Evolutionary conservation across 1,140 invertebrate species (phyloP).

Genomic region (Cydia fagiglandana): DNA sequence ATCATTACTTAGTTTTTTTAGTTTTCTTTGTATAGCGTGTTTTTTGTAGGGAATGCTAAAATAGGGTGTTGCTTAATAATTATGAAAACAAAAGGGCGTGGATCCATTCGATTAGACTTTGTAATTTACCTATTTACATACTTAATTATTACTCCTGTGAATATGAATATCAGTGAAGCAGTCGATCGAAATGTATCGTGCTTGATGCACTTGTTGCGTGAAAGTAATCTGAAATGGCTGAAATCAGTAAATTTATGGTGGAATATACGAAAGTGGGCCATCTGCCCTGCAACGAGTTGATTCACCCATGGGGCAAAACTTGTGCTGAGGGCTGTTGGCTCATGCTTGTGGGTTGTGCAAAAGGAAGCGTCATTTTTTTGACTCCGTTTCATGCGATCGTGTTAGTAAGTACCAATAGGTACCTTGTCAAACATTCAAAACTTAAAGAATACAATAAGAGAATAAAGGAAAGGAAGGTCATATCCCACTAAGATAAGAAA

Average conservation of each 20-base stretch:
- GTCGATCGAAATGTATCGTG: not conserved
- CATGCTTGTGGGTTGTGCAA: conserved; percentile 47
- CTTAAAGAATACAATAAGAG: too few relatives aligned
- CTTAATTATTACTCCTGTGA: conserved; percentile 6
- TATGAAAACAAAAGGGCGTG: conserved; percentile 22
- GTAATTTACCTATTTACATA: conserved; percentile 25
- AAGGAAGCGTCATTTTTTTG: conserved; percentile 53
- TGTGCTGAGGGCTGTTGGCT: conserved; percentile 48
- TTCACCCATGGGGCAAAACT: conserved; percentile 61
- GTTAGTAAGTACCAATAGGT: conserved; percentile 46
- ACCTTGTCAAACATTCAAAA: too few relatives aligned
- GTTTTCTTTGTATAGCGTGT: not conserved
- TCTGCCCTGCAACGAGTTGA: conserved; percentile 43
- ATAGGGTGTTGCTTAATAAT: not conserved
- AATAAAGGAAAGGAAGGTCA: too few relatives aligned
- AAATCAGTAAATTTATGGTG: conserved; percentile 57
- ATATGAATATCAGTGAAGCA: not conserved
- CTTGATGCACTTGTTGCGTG: not conserved
- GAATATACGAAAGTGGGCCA: conserved; percentile 38
- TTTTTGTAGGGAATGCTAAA: not conserved
- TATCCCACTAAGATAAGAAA: too few relatives aligned
- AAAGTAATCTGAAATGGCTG: conserved; percentile 51
- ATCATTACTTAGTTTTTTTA: too few relatives aligned
- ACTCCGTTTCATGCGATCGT: conserved; percentile 44
- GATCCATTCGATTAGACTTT: conserved; percentile 20